Base-by-base conservation (phyloP, 2,797 vertebrate species). In the Malacoctenus gilli region DNA sequence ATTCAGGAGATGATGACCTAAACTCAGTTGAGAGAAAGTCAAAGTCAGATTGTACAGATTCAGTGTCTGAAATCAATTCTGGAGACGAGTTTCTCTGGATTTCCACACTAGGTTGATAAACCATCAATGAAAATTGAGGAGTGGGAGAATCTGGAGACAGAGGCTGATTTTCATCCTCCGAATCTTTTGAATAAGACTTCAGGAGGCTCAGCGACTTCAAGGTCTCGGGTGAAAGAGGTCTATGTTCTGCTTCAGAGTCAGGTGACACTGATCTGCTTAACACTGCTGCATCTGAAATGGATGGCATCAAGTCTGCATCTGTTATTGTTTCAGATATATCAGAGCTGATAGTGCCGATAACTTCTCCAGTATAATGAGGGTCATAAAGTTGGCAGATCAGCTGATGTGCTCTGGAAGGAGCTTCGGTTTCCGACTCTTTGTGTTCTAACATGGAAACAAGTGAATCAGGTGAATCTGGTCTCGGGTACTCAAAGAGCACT, bases 301-400 rank as follows among this genome's bases (percentile, higher is more conserved):
- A 1, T 2, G 12, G 12, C 59, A 32, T 1, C 8, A 22, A 23
- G 16, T 65, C 62, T 20, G 52, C 13, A 20, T 19, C 5, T 25
- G 8, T 25, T 8, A 25, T 8, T 2, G 12, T 44, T 52, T 74
- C 56, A 47, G 55, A 68, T 22, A 55, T 25, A 46, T 57, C 54
- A 40, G 44, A n/a, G n/a, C n/a, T 19, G 53, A 40, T 73, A 3
- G 35, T 49, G 30, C 1, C 35, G 34, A 52, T 53, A 4, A 49
- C 11, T 20, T 79, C 70, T 36, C 73, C 53, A 44, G 46, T 31
- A 70, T 79, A 85, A 18, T 79, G 81, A 8, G 70, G 47, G 40
- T 88, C 86, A 59, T 58, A 44, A 1, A 84, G 41, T 34, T 83
- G 72, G 53, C 62, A 22, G 11, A 84, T 78, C 9, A 84, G 30